phyloP scores from a whole-genome alignment of 2,113 vertebrate species.

The Phycodurus eques region DNA sequence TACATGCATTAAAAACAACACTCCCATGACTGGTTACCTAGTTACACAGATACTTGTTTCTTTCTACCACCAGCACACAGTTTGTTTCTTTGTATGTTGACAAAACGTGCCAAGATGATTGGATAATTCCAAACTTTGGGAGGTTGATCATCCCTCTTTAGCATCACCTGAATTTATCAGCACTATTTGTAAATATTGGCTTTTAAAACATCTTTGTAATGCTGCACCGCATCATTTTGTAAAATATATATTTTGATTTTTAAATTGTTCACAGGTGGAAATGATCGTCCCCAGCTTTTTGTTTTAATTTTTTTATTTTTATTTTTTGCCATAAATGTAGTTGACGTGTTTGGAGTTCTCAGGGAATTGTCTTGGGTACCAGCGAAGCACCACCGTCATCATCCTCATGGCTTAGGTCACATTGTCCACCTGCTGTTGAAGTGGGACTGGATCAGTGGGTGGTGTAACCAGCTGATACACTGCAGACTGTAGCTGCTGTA shows the following conservation, averaged over 20 bases:
- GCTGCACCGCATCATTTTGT: slow-evolving; percentile 48
- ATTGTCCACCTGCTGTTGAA: slow-evolving; percentile 11
- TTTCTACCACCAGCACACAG: slow-evolving; percentile 54
- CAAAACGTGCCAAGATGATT: slow-evolving; percentile 2
- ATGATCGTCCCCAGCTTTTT: slow-evolving; percentile 28
- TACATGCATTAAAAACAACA: background rate
- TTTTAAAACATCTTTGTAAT: slow-evolving; percentile 50
- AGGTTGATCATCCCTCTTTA: slow-evolving; percentile 4
- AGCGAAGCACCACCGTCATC: slow-evolving; percentile 44
- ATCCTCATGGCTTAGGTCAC: slow-evolving; percentile 19
- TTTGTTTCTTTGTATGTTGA: slow-evolving; percentile 30
- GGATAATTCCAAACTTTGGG: slow-evolving; percentile 13
- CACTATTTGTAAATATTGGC: slow-evolving; percentile 54
- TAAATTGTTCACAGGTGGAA: background rate
- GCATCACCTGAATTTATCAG: background rate
- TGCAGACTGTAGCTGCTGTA: slow-evolving; percentile 10
- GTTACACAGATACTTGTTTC: slow-evolving; percentile 23
- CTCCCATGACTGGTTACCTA: background rate
- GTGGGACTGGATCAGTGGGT: slow-evolving; percentile 10
- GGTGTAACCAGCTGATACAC: background rate
- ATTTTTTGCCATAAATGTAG: slow-evolving; percentile 58
- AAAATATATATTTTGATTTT: slow-evolving; percentile 17
- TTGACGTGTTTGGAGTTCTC: slow-evolving; percentile 68
- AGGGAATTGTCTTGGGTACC: slow-evolving; percentile 68
- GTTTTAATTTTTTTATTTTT: no score